Conservation (phyloP, 2,888 invertebrate genomes). For the Phorcus lineatus region DNA sequence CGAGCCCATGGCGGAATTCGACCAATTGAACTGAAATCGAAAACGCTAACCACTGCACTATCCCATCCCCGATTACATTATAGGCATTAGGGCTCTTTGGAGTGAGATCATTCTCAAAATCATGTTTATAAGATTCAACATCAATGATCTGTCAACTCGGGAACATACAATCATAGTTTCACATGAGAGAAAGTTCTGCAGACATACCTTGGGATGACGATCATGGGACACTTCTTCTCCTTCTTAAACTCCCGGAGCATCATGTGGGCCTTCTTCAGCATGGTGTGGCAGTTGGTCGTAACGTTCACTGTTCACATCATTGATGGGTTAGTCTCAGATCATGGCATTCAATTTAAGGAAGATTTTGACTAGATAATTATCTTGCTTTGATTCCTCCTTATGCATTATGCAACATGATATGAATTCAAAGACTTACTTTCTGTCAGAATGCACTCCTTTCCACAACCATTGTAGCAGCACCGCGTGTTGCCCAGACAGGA, state of each 20-base stretch:
- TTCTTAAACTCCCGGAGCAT: background rate
- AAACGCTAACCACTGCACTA: background rate
- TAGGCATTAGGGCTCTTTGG: no score
- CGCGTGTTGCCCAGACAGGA: conserved; percentile 36
- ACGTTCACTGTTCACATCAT: background rate
- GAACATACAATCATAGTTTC: background rate
- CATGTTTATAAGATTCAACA: no score
- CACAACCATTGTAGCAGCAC: conserved; percentile 42
- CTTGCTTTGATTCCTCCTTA: no score
- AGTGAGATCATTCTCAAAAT: no score
- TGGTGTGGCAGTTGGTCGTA: background rate
- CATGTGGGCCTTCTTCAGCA: background rate
- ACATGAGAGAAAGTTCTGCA: background rate
- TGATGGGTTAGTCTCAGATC: background rate
- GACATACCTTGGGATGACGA: conserved; percentile 6
- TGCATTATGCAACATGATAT: no score
- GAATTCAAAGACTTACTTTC: background rate
- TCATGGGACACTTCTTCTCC: conserved; percentile 5
- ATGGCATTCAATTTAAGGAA: no score
- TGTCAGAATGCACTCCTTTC: conserved; percentile 27
- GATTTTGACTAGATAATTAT: no score
- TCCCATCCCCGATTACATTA: no score
- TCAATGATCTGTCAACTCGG: no score
- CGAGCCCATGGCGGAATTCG: no score
- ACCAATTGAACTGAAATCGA: no score